Conservation (phyloP, 1,140 invertebrate genomes). For the Monochamus saltuarius region DNA sequence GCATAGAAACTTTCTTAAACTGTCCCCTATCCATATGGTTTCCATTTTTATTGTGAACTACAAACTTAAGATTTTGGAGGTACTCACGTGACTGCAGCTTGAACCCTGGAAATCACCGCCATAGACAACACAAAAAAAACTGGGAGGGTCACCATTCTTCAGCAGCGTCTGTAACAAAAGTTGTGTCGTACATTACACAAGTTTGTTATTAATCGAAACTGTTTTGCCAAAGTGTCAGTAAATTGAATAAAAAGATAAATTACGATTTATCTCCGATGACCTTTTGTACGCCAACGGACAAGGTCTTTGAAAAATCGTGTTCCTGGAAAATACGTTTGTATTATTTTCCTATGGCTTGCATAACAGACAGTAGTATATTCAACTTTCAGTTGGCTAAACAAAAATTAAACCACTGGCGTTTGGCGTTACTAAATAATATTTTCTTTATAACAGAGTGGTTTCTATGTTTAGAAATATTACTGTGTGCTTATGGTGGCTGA, state of each 20-base stretch:
- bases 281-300: slow-evolving; percentile 1
- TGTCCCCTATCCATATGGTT: no score
- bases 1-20: no score
- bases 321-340: slow-evolving; percentile 1
- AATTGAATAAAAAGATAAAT: slow-evolving; percentile 16
- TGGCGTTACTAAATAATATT: no score
- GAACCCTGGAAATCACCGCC: neutral
- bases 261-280: slow-evolving; percentile 16
- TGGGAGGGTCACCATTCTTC: slow-evolving; percentile 7
- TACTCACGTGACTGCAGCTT: slow-evolving; percentile 15
- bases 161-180: slow-evolving; percentile 7
- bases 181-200: neutral
- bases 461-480: no score
- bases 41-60: neutral
- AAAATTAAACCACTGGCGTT: no score
- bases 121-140: slow-evolving; percentile 12
- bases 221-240: slow-evolving; percentile 9
- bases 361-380: no score
- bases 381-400: no score
- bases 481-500: no score
- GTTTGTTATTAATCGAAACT: neutral
- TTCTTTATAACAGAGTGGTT: no score
- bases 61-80: neutral
- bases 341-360: neutral
- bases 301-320: neutral